Base-by-base conservation (phyloP, 2,797 vertebrate species). In the Dicrostonyx torquatus region DNA sequence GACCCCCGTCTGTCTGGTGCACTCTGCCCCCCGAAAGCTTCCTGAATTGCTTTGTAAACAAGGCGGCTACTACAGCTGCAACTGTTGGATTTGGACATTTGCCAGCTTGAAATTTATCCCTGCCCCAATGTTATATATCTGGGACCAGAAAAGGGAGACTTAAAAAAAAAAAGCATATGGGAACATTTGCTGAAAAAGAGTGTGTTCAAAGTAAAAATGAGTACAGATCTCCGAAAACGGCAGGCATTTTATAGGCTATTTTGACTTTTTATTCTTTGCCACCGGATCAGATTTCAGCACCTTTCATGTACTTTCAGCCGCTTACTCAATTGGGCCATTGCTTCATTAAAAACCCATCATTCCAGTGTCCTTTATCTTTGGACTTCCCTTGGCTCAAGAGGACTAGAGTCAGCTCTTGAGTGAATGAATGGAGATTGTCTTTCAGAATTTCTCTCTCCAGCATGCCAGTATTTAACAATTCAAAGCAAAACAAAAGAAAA, bases 21-120 rank as follows among this genome's bases (percentile, higher is more conserved):
- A 94, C 97, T 97, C 96, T 98, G 97, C 93, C 97, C 97, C 97
- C 97, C 93, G 60, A 98, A 97, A 97, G 96, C 97, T 97, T 97
- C 97, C 97, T 97, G 97, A 97, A 97, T 97, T 97, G 97, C 97
- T 97, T 97, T 97, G 96, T 97, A 96, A 97, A 97, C 97, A 97
- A 97, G 97, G 97, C 95, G 92, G 96, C 97, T 85, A 96, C 96
- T 97, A 94, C 96, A 96, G 97, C 97, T 96, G 97, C 97, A 96
- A 98, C 95, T 95, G 92, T 97, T 96, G 96, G 89, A 62, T 82
- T 96, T 97, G 97, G 97, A 94, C 90, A 85, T 94, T 70, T 6
- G 96, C 97, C 97, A 97, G 94, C 91, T 90, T 94, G 97, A 97
- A 97, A 97, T 95, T 87, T 85, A 96, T 97, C 96, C 95, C 88